Percentiles rank a stretch among this genome's conserved stretches.
Conservation (phyloP, 2,797 vertebrate species). For the Ambastaia sidthimunki region DNA sequence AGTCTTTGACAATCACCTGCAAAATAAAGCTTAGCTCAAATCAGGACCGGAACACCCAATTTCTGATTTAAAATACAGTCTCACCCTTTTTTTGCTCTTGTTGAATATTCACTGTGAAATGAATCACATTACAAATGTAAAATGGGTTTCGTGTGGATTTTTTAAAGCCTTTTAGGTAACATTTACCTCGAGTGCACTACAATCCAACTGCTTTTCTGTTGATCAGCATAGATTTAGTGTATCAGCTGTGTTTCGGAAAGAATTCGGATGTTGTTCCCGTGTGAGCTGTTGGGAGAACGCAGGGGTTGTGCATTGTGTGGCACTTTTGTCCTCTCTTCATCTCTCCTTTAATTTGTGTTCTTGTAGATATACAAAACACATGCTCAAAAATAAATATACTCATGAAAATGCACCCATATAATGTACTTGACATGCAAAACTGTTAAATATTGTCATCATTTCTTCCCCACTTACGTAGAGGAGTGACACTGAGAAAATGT, state of each 20-base stretch:
- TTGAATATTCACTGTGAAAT: neutral
- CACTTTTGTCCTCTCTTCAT: conserved; percentile 34
- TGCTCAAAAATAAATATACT: conserved; percentile 29
- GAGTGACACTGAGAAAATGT: neutral
- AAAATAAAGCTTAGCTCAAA: neutral
- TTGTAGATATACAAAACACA: conserved; percentile 43
- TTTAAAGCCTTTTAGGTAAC: conserved; percentile 9
- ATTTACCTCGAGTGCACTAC: neutral
- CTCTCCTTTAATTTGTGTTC: conserved; percentile 38
- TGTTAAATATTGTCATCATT: conserved; percentile 26
- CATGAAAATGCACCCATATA: conserved; percentile 22
- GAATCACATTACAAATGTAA: neutral
- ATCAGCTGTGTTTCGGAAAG: conserved; percentile 11
- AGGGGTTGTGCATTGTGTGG: conserved; percentile 27
- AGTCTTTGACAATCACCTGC: neutral
- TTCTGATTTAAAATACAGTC: neutral
- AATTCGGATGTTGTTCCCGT: conserved; percentile 11
- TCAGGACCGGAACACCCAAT: neutral
- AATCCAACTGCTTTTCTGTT: conserved; percentile 12
- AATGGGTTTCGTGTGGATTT: neutral
- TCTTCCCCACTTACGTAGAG: neutral
- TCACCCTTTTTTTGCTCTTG: neutral
- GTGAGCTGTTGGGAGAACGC: conserved; percentile 30
- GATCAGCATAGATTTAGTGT: conserved; percentile 24
- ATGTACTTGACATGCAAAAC: conserved; percentile 35